Base-by-base conservation (phyloP, 1,140 invertebrate species). In the Stenopsyche tienmushanensis region DNA sequence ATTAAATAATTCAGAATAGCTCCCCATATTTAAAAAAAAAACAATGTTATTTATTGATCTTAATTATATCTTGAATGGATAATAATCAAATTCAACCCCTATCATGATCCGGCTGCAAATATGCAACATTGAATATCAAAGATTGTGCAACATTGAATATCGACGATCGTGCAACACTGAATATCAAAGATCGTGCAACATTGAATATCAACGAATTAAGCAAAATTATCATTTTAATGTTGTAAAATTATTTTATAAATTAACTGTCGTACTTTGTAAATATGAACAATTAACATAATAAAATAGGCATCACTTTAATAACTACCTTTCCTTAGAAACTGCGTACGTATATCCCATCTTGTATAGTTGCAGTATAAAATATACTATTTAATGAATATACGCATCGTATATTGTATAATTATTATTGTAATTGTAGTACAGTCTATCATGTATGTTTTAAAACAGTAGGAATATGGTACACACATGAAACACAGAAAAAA, bases 351-450 rank as follows among this genome's bases (percentile, higher is more conserved):
- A 53, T 44, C 49, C n/a, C 41, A 21, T 66, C 57, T 52, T 24
- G 57, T 20, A 17, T 17, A 49, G 23, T 44, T 29, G 65, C 64
- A 66, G 65, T 62, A 66, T 62, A 66, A 62, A 53, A 21, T 26
- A 10, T n/a, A n/a, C n/a, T n/a, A n/a, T n/a, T n/a, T n/a, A 54
- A 54, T 52, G 45, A 25, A 69, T 65, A 63, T 69, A 69, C 67
- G 67, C 65, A 69, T 69, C 67, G 67, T 69, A 69, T 69, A 69
- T 69, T 62, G 67, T 69, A 69, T 65, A 64, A 54, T 58, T 57
- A 64, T 69, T 69, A 69, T 65, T 54, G 45, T 58, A 55, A 54
- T 65, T 62, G 67, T 69, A 69, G 67, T 69, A 65, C 60, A 64
- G 59, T 65, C 42, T 58, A 64, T 68, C 50, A 65, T 60, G 65